Base-by-base conservation (phyloP, 2,113 vertebrate species). In the Oophaga pumilio region DNA sequence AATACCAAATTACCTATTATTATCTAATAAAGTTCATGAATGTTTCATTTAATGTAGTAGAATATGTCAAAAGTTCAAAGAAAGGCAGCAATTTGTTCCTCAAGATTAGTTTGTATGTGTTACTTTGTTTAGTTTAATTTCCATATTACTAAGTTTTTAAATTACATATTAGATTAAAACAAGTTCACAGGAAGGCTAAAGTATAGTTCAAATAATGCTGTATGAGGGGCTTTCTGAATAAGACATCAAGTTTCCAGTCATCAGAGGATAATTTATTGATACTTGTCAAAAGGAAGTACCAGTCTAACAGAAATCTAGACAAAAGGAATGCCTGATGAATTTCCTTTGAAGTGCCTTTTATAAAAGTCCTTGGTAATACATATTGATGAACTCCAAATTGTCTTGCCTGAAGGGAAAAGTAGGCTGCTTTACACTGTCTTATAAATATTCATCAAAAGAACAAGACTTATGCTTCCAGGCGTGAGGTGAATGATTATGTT, bases 311-410 rank as follows among this genome's bases (percentile, higher is more conserved):
- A 95, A 95, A 95, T 95, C 94, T 96, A 97, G 96, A 97, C 96
- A 96, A 97, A 98, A 97, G 93, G 96, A 97, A 98, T 97, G 95
- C 93, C 95, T 97, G 95, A 97, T 97, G 96, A 97, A 96, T 96
- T 96, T 96, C 93, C 94, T 98, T 98, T 98, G 96, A 98, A 97
- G 97, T 96, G 94, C 95, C 95, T 97, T 97, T 97, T 97, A 95
- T 95, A 96, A 94, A 96, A 97, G 96, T 97, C 96, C 95, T 97
- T 95, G 94, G 95, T 97, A 97, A 97, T 97, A 95, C 96, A 97
- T 97, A 97, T 96, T 97, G 96, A 98, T 98, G 97, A 97, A 97
- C 96, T 97, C 96, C 96, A 97, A 97, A 98, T 97, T 96, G 96
- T 97, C 96, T 97, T 96, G 95, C 96, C 96, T 96, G 94, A 94